Evolutionary conservation across 2,888 invertebrate genomes (phyloP).

Genomic region (Lamellibrachia columna): DNA sequence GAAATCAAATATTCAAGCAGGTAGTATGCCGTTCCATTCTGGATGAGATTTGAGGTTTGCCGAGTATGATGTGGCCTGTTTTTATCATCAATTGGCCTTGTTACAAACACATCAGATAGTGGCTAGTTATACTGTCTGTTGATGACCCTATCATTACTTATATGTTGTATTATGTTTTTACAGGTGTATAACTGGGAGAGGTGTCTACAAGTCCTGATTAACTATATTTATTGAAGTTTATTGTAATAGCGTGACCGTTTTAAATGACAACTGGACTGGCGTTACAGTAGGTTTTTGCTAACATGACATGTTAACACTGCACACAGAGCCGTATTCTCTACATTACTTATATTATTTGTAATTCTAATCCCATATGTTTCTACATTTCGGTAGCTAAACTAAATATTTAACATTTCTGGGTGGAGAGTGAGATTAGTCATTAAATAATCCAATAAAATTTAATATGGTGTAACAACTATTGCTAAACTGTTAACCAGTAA

Average conservation of each 20-base stretch:
- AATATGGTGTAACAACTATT: background rate
- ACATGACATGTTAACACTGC: too few relatives aligned
- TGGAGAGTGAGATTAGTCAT: constrained; percentile 1
- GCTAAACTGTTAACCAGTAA: background rate
- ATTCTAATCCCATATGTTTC: background rate
- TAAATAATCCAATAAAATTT: background rate
- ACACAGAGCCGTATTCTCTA: background rate
- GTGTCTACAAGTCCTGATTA: too few relatives aligned
- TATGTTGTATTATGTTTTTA: background rate
- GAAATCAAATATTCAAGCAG: background rate
- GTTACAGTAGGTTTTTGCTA: too few relatives aligned
- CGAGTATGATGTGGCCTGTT: background rate
- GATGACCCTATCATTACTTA: background rate
- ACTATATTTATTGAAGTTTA: too few relatives aligned
- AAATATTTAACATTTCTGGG: background rate
- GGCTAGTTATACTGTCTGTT: background rate
- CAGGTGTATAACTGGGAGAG: background rate
- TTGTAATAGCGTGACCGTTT: too few relatives aligned
- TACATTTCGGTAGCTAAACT: background rate
- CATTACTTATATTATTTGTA: background rate
- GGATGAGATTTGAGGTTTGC: background rate
- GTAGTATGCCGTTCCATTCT: background rate
- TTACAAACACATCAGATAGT: background rate
- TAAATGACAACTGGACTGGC: too few relatives aligned
- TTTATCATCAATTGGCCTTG: too few relatives aligned